Percentiles rank a stretch among this genome's conserved stretches.
These are phyloP conservation scores for Melieria picta DNA, from an alignment of 2,888 invertebrate species.

Conservation along the genomic window DNA sequence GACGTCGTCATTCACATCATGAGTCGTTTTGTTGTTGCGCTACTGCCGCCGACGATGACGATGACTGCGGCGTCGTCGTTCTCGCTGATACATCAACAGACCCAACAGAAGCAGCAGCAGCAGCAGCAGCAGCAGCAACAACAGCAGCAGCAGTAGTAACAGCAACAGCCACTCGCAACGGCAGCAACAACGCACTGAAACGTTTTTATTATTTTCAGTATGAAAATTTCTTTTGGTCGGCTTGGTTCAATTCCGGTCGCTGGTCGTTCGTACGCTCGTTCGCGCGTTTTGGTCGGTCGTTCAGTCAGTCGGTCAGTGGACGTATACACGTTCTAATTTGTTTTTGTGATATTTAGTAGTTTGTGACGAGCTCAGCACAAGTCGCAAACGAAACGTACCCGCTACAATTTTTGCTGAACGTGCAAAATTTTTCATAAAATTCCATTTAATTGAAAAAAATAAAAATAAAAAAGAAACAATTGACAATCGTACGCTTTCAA, in stretches of 20 bases:
- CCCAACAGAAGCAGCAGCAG: neutral
- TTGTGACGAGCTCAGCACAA: constrained; percentile 8
- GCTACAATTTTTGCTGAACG: constrained; percentile 11
- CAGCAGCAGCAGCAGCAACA: constrained; percentile 4
- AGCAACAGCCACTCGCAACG: constrained; percentile 1
- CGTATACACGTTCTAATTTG: neutral
- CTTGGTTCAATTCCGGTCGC: constrained; percentile 48
- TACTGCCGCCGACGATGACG: constrained; percentile 9
- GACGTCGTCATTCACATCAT: constrained; percentile 17
- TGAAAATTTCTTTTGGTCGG: constrained; percentile 61
- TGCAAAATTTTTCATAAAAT: neutral
- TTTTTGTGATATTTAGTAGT: neutral
- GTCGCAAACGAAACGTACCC: constrained; percentile 21
- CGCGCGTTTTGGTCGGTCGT: constrained; percentile 11
- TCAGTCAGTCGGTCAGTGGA: constrained; percentile 15
- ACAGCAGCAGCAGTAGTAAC: neutral
- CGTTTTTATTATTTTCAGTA: constrained; percentile 45
- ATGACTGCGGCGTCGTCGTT: constrained; percentile 1
- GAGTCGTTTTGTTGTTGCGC: constrained; percentile 23
- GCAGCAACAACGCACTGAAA: constrained; percentile 14
- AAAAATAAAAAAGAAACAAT: too few relatives aligned
- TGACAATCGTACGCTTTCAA: too few relatives aligned
- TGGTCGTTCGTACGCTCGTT: constrained; percentile 2
- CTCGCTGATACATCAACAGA: constrained; percentile 13
- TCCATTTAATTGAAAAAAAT: too few relatives aligned